A percentile compares a stretch with the other conserved stretches of the same genome.
Evolutionary conservation across 2,888 invertebrate genomes (phyloP).

Genomic region (Oxytorus armatus): DNA sequence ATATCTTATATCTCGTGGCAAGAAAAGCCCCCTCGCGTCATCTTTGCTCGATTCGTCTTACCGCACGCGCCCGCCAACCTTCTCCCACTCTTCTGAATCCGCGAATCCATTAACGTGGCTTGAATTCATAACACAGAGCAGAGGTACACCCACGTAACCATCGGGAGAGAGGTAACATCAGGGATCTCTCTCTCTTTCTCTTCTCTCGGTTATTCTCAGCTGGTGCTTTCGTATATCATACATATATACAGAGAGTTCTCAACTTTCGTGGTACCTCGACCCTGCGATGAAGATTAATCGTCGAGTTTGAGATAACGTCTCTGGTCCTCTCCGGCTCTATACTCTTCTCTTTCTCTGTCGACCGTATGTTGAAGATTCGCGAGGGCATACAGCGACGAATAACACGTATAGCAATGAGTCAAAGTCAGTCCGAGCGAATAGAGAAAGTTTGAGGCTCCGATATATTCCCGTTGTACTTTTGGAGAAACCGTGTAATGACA

Average conservation of each 20-base stretch:
- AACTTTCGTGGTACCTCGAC: conserved; percentile 62
- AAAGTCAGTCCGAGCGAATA: conserved; percentile 38
- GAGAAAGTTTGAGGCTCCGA: conserved; percentile 55
- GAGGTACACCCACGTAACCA: conserved; percentile 41
- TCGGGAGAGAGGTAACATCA: conserved; percentile 54
- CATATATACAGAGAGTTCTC: conserved; percentile 59
- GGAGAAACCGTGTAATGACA: not conserved
- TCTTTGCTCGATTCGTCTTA: conserved; percentile 45
- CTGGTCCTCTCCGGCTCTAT: conserved; percentile 38
- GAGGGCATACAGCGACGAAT: conserved; percentile 21
- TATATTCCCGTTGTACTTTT: not conserved
- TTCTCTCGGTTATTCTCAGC: conserved; percentile 49
- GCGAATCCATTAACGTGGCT: conserved; percentile 68
- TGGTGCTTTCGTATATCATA: conserved; percentile 52
- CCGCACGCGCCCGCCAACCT: conserved; percentile 38
- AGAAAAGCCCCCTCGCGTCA: conserved; percentile 28
- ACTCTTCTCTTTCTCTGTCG: conserved; percentile 3
- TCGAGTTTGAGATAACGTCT: conserved; percentile 57
- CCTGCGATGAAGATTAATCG: conserved; percentile 68
- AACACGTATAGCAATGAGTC: conserved; percentile 34
- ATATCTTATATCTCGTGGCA: conserved; percentile 29
- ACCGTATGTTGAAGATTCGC: not conserved
- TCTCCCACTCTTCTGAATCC: conserved; percentile 42
- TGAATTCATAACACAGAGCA: conserved; percentile 65
- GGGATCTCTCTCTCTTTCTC: conserved; percentile 35